These are phyloP conservation scores for Synaphobranchus kaupii DNA, from an alignment of 2,797 vertebrate species.

Conservation along the genomic window DNA sequence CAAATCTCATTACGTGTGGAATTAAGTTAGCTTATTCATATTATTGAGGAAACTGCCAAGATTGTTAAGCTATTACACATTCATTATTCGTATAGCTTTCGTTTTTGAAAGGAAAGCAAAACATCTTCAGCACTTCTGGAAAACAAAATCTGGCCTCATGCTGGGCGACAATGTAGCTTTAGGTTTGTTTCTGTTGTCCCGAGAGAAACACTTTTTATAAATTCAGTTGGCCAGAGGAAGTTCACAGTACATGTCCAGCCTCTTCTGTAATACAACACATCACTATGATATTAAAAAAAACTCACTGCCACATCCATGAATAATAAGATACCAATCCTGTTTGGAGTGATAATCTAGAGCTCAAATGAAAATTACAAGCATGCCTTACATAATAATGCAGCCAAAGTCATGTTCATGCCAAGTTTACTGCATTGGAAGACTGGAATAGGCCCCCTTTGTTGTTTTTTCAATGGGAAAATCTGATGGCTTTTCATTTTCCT, in stretches of 20 bases:
- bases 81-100: background rate
- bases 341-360: background rate
- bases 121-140: background rate
- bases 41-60: background rate
- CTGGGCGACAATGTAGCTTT: background rate
- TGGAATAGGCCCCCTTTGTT: conserved; percentile 85
- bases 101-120: background rate
- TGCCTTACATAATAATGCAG: conserved; percentile 26
- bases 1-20: background rate
- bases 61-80: background rate
- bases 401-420: conserved; percentile 94
- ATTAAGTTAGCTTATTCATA: conserved; percentile 7
- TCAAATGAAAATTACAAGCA: background rate
- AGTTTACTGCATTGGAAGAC: conserved; percentile 83
- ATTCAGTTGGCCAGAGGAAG: background rate
- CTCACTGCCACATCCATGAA: background rate
- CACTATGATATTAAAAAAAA: background rate
- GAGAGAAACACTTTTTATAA: conserved; percentile 6
- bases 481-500: conserved; percentile 81
- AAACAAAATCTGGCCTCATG: background rate
- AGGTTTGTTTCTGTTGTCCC: background rate
- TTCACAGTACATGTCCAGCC: conserved; percentile 10
- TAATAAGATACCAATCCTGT: background rate
- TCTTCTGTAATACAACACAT: conserved; percentile 23
- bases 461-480: conserved; percentile 76